A percentile compares a stretch with the other conserved stretches of the same genome.
phyloP scores from a whole-genome alignment of 2,888 invertebrate species.

The Leptopilina myrica region DNA sequence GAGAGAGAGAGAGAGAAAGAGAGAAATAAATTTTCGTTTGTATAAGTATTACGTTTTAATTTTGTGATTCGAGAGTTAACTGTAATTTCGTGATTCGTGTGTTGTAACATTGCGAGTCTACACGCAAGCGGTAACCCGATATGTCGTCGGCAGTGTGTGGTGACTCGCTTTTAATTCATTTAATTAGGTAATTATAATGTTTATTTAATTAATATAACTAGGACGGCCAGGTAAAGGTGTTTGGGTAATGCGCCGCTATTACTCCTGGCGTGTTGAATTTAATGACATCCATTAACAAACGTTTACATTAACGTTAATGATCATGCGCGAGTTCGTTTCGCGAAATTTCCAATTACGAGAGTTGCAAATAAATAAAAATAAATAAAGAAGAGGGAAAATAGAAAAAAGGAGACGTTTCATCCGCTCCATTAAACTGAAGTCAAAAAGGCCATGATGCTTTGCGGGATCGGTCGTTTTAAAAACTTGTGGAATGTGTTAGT shows the following conservation, averaged over 20 bases:
- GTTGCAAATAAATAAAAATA: slow-evolving; percentile 37
- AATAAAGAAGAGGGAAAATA: too few relatives aligned
- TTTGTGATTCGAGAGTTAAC: slow-evolving; percentile 41
- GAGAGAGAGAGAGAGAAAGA: not conserved
- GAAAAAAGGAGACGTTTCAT: slow-evolving; percentile 32
- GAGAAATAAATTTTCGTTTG: not conserved
- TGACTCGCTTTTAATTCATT: slow-evolving; percentile 59
- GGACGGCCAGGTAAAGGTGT: slow-evolving; percentile 57
- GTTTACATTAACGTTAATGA: slow-evolving; percentile 73
- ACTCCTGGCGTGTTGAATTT: slow-evolving; percentile 69
- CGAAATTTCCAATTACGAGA: slow-evolving; percentile 56
- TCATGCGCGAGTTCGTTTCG: slow-evolving; percentile 60
- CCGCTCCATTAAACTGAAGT: slow-evolving; percentile 27
- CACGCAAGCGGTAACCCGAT: slow-evolving; percentile 19
- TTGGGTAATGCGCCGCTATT: slow-evolving; percentile 60
- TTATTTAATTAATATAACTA: slow-evolving; percentile 73
- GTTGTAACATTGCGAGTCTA: slow-evolving; percentile 37
- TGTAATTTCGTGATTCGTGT: slow-evolving; percentile 56
- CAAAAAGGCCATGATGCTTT: slow-evolving; percentile 29
- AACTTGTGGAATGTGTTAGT: slow-evolving; percentile 33
- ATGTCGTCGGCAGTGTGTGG: slow-evolving; percentile 27
- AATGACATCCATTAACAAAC: slow-evolving; percentile 74
- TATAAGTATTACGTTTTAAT: slow-evolving; percentile 15
- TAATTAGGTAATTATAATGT: slow-evolving; percentile 71
- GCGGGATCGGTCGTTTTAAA: slow-evolving; percentile 28